A percentile compares a stretch with the other conserved stretches of the same genome.
phyloP scores from a whole-genome alignment of 2,113 vertebrate species.

The Phalacrocorax brasilianus region DNA sequence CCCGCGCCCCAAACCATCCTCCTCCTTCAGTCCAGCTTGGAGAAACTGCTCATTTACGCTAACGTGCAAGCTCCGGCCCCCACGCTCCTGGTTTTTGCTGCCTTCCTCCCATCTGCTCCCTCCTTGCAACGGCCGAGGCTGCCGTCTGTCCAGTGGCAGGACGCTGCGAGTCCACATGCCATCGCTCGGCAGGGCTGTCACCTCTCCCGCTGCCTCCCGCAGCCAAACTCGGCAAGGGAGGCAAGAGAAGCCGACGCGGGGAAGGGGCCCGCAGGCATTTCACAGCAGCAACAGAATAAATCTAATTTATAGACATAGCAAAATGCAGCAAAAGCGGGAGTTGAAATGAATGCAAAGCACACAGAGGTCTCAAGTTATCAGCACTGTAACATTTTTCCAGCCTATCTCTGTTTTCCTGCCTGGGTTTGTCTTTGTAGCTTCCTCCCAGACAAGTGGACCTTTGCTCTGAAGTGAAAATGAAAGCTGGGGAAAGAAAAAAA shows the following conservation, averaged over 20 bases:
- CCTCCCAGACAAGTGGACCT: conserved; percentile 55
- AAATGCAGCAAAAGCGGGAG: conserved; percentile 2
- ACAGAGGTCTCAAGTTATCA: conserved; percentile 26
- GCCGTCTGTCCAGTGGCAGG: background rate
- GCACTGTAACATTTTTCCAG: conserved; percentile 34
- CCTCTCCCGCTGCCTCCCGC: background rate
- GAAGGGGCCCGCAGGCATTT: conserved; percentile 23
- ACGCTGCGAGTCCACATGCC: background rate
- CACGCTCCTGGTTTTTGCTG: background rate
- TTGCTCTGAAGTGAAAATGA: conserved; percentile 68
- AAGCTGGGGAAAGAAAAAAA: conserved; percentile 11
- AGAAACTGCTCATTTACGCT: background rate
- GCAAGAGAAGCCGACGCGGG: background rate
- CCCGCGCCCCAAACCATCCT: rapidly evolving
- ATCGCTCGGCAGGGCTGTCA: background rate
- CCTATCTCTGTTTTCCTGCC: conserved; percentile 49
- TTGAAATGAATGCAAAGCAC: conserved; percentile 43
- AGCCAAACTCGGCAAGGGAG: background rate
- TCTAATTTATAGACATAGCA: conserved; percentile 50
- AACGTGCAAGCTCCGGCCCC: background rate
- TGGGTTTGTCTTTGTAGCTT: conserved; percentile 50
- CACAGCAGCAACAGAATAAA: conserved; percentile 29
- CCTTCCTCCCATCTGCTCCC: conserved; percentile 16
- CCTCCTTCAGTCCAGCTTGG: background rate
- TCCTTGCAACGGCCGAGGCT: background rate